Conservation (phyloP, 2,797 vertebrate species). For the Leuciscus waleckii region DNA sequence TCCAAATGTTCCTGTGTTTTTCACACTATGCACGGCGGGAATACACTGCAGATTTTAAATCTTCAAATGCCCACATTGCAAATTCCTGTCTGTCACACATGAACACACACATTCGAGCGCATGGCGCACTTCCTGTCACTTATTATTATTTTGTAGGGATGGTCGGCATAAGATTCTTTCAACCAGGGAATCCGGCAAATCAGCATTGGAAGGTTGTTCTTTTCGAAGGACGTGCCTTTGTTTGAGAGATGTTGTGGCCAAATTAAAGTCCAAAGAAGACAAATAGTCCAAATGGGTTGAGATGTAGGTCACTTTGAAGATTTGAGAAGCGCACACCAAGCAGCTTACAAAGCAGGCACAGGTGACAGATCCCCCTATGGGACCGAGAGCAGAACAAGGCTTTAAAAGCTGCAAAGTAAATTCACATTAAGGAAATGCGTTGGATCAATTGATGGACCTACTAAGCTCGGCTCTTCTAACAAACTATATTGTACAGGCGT, state of each 20-base stretch:
- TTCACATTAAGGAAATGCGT: constrained; percentile 40
- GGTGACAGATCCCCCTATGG: constrained; percentile 26
- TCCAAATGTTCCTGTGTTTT: background rate
- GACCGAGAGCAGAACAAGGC: constrained; percentile 10
- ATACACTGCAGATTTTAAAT: constrained; percentile 28
- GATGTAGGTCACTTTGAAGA: constrained; percentile 46
- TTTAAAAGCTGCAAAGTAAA: constrained; percentile 43
- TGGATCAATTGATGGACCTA: constrained; percentile 38
- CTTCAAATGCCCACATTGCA: constrained; percentile 36
- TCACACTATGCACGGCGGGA: constrained; percentile 24
- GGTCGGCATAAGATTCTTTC: constrained; percentile 63
- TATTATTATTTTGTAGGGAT: constrained; percentile 36
- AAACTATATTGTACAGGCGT: constrained; percentile 8
- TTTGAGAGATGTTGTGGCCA: constrained; percentile 11
- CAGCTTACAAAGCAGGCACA: constrained; percentile 17
- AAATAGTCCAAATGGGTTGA: constrained; percentile 19
- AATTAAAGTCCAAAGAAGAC: constrained; percentile 27
- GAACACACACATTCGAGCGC: constrained; percentile 8
- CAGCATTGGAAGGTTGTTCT: constrained; percentile 59
- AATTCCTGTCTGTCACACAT: constrained; percentile 21
- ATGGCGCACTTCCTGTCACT: constrained; percentile 34
- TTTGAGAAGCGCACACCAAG: constrained; percentile 23
- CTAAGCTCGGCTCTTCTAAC: background rate
- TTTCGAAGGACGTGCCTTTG: constrained; percentile 54
- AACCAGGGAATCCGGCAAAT: constrained; percentile 67